phyloP scores from a whole-genome alignment of 2,797 vertebrate genomes.

The Pelochelys cantorii region DNA sequence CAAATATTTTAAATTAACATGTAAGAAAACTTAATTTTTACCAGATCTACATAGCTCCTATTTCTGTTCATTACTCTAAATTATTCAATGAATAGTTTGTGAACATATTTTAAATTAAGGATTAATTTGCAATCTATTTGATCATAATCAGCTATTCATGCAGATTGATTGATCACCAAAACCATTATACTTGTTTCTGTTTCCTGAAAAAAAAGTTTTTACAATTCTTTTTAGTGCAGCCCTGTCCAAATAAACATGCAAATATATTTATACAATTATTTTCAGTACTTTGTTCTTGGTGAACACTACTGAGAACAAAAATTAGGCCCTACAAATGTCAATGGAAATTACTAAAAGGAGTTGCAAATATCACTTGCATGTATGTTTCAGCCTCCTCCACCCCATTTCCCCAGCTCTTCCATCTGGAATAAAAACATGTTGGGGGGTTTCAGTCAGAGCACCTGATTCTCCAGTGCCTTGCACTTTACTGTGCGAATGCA shows the following conservation, averaged over 20 bases:
- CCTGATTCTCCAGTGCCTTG: neutral
- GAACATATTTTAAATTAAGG: neutral
- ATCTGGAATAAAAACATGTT: neutral
- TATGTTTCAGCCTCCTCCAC: rapidly evolving
- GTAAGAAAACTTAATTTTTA: too few species aligned
- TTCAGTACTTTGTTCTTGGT: rapidly evolving
- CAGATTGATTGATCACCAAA: neutral
- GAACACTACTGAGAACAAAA: neutral
- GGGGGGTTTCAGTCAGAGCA: neutral
- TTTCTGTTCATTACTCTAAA: neutral
- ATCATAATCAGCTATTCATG: neutral
- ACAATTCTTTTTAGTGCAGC: neutral
- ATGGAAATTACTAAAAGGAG: neutral
- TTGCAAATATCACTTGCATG: neutral
- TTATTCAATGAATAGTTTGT: neutral
- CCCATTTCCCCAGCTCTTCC: neutral
- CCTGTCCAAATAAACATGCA: neutral
- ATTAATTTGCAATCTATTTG: neutral
- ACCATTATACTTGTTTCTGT: neutral
- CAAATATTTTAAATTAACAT: neutral
- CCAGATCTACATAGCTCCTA: neutral
- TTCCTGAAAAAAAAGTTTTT: neutral
- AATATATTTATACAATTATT: neutral
- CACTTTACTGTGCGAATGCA: neutral
- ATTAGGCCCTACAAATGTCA: neutral